Conservation (phyloP, 2,888 invertebrate genomes). For the Euplexia lucipara region DNA sequence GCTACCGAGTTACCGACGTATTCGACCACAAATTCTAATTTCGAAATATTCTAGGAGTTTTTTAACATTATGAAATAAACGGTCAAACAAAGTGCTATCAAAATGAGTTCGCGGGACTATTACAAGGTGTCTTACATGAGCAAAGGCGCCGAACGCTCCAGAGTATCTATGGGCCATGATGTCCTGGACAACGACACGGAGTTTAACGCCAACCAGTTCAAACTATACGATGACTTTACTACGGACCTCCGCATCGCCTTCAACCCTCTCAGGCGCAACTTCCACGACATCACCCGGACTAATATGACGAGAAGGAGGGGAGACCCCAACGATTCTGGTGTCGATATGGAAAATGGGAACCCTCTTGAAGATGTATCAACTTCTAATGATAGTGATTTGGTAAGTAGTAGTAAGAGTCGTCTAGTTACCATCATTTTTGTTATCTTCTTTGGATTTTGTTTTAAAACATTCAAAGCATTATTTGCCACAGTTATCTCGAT, state of each 20-base stretch:
- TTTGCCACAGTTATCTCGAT: slow-evolving; percentile 3
- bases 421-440: slow-evolving; percentile 23
- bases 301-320: slow-evolving; percentile 72
- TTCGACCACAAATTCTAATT: slow-evolving; percentile 65
- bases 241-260: slow-evolving; percentile 85
- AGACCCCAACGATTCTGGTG: slow-evolving; percentile 87
- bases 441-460: slow-evolving; percentile 3
- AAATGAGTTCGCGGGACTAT: slow-evolving; percentile 85
- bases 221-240: slow-evolving; percentile 88
- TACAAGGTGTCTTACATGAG: slow-evolving; percentile 84
- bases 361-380: slow-evolving; percentile 78
- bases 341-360: slow-evolving; percentile 88
- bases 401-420: slow-evolving; percentile 74
- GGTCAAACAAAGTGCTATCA: slow-evolving; percentile 63
- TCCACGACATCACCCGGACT: slow-evolving; percentile 74
- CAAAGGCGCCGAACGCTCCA: slow-evolving; percentile 73
- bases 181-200: slow-evolving; percentile 87
- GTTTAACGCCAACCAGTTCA: slow-evolving; percentile 89
- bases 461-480: not conserved
- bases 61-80: slow-evolving; percentile 61
- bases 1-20: too few relatives aligned
- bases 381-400: slow-evolving; percentile 86
- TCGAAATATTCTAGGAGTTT: slow-evolving; percentile 61
- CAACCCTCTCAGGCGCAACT: slow-evolving; percentile 80
- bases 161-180: slow-evolving; percentile 74